Conservation (phyloP, 2,113 vertebrate species). For the Coptodon bakossiorum region DNA sequence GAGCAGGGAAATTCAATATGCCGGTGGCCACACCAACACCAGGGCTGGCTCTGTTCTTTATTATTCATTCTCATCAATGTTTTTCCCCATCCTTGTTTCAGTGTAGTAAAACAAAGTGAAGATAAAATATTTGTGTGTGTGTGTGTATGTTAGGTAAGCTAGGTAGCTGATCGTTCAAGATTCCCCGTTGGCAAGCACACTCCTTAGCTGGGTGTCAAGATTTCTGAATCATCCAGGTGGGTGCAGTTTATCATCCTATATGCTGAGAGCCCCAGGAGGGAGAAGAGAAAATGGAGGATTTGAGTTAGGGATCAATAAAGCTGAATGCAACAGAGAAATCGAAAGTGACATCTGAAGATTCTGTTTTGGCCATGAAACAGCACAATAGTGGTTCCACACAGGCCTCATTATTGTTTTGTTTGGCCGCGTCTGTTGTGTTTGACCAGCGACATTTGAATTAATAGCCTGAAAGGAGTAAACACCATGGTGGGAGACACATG, state of each 20-base stretch:
- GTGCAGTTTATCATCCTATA: conserved; percentile 22
- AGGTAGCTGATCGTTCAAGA: neutral
- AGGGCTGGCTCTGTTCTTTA: neutral
- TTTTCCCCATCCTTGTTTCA: neutral
- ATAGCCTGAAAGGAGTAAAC: conserved; percentile 16
- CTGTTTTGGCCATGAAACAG: neutral
- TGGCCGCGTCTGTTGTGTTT: conserved; percentile 6
- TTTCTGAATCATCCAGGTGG: conserved; percentile 23
- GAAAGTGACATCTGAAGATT: conserved; percentile 6
- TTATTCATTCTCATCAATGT: neutral
- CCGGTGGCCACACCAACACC: conserved; percentile 5
- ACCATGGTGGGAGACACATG: neutral
- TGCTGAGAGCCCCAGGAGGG: conserved; percentile 1
- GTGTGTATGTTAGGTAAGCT: neutral
- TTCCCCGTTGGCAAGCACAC: neutral
- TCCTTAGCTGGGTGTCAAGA: neutral
- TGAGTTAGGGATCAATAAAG: conserved; percentile 29
- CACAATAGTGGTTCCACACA: neutral
- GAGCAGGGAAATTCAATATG: conserved; percentile 11
- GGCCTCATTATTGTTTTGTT: conserved; percentile 16
- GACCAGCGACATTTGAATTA: neutral
- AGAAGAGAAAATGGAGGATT: neutral
- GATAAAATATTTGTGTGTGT: neutral
- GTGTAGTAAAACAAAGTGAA: neutral
- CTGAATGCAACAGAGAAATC: neutral